These are phyloP conservation scores for Dryobotodes eremita DNA, from an alignment of 2,888 invertebrate genomes.

Conservation along the genomic window DNA sequence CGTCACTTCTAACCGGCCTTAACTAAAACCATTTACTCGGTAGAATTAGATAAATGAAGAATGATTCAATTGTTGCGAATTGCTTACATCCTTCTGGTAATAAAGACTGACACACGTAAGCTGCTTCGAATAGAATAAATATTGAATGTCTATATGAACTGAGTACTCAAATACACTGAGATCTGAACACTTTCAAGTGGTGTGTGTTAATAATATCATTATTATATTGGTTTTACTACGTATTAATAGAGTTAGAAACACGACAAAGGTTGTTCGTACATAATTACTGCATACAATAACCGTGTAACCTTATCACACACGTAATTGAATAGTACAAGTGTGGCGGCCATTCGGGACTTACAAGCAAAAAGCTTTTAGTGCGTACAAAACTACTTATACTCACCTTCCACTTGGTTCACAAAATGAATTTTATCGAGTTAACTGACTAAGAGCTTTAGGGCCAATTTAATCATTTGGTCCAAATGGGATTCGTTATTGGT, in stretches of 20 bases:
- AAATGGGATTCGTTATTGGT: constrained; percentile 70
- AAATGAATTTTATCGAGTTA: constrained; percentile 83
- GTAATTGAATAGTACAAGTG: constrained; percentile 77
- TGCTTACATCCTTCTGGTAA: constrained; percentile 81
- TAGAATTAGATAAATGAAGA: constrained; percentile 72
- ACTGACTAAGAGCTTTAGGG: constrained; percentile 76
- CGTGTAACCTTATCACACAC: constrained; percentile 72
- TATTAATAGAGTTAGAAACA: constrained; percentile 20
- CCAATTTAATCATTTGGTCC: constrained; percentile 78
- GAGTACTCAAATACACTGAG: constrained; percentile 7
- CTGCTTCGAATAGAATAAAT: constrained; percentile 71
- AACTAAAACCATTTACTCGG: constrained; percentile 66
- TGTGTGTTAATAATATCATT: constrained; percentile 23
- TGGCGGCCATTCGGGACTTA: constrained; percentile 73
- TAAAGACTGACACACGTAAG: constrained; percentile 77
- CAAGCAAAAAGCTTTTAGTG: constrained; percentile 81
- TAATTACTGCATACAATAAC: constrained; percentile 55
- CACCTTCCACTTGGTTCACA: constrained; percentile 75
- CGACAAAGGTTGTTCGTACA: constrained; percentile 26
- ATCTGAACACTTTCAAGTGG: constrained; percentile 19
- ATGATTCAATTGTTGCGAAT: constrained; percentile 81
- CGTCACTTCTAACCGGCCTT: constrained; percentile 32
- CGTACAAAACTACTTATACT: constrained; percentile 80
- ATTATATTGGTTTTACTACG: constrained; percentile 35
- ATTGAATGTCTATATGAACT: constrained; percentile 47